Evolutionary conservation across 1,140 invertebrate genomes (phyloP), one percentile per base, ranked within the genome.

Genomic region (Drosophila nebulosa): DNA sequence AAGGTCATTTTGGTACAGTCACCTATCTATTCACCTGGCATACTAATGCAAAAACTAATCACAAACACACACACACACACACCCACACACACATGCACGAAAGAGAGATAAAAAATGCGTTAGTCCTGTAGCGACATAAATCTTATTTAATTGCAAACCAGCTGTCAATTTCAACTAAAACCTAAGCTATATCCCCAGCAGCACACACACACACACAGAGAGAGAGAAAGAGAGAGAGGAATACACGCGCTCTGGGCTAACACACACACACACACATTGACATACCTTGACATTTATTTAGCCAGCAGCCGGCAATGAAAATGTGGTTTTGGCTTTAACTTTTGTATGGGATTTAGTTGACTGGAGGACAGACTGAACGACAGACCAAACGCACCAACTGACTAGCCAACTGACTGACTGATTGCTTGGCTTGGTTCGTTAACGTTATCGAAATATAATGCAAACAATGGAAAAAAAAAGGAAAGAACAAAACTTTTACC

Each of bases 91-190:
- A 56, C 14, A 42, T 10, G 3, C 18, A 56, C 27, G 26, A 3
- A 4, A 21, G 5, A 46, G 16, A 46, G 39, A 46, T 63, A 65
- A 51, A 55, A 62, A 74, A 60, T 64, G 21, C 66, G 22, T 62
- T 61, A 46, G 16, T 21, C 39, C 62, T 65, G 73, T 62, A 74
- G 50, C 66, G 56, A 65, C 69, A 86, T 86, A 86, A 86, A 86
- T 86, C 83, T 86, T 86, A 86, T 86, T 86, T 86, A 86, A 86
- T 86, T 86, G 83, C 78, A 88, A 88, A 72, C 83, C 74, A 88
- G 59, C 78, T 86, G 83, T 88, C 83, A 88, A 88, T 88, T 86
- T 88, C 65, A 66, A 67, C 83, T 72, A 86, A 86, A 59, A 64
- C 70, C 59, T 57, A 69, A 61, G 32, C 39, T 42, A 62, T 36